A percentile compares a stretch with the other conserved stretches of the same genome.
Conservation (phyloP, 2,888 invertebrate species). For the Coleophora flavipennella region DNA sequence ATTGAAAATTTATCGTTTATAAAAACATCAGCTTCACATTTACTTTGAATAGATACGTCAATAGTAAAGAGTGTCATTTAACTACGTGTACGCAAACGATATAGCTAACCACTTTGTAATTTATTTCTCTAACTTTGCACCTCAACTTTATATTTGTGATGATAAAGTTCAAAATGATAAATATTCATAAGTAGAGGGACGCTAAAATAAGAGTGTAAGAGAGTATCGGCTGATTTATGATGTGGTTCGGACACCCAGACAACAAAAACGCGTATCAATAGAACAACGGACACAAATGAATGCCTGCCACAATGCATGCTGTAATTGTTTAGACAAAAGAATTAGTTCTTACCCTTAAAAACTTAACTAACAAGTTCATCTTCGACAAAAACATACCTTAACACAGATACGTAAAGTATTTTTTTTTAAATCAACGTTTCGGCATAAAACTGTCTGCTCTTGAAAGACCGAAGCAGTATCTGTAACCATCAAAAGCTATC, state of each 20-base stretch:
- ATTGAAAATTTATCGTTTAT: slow-evolving; percentile 57
- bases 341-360: slow-evolving; percentile 20
- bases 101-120: slow-evolving; percentile 11
- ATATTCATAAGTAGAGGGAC: slow-evolving; percentile 14
- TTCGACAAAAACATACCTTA: slow-evolving; percentile 18
- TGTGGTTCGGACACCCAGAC: slow-evolving; percentile 62
- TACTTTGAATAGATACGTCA: slow-evolving; percentile 53
- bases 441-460: too few relatives aligned
- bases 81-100: slow-evolving; percentile 33
- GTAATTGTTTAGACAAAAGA: slow-evolving; percentile 70
- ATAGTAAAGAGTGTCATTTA: slow-evolving; percentile 50
- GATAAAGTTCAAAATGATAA: slow-evolving; percentile 26
- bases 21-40: slow-evolving; percentile 50
- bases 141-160: slow-evolving; percentile 4
- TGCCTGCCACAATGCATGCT: slow-evolving; percentile 58
- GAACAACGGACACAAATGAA: slow-evolving; percentile 67
- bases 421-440: slow-evolving; percentile 3
- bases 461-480: slow-evolving; percentile 29
- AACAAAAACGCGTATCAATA: slow-evolving; percentile 62
- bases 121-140: slow-evolving; percentile 9
- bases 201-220: slow-evolving; percentile 23
- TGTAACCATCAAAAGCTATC: slow-evolving; percentile 59
- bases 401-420: slow-evolving; percentile 9
- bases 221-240: slow-evolving; percentile 62
- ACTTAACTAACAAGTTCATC: slow-evolving; percentile 17